phyloP scores from a whole-genome alignment of 1,140 invertebrate species.

The Lordiphosa clarofinis region DNA sequence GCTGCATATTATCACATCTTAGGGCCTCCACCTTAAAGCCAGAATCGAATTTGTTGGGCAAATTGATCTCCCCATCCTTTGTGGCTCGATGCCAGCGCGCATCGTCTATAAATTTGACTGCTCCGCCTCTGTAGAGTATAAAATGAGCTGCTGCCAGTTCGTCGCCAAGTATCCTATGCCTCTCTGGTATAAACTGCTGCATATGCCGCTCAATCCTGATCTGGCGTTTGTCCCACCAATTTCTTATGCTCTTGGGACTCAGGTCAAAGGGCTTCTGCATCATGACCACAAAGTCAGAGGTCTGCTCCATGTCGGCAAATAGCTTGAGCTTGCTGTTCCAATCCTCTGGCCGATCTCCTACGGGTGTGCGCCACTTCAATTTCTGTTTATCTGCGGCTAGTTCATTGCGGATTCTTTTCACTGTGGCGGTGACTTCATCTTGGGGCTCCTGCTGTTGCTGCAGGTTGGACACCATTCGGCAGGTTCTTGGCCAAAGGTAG shows the following conservation, averaged over 20 bases:
- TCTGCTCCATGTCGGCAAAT: constrained; percentile 79
- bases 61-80: constrained; percentile 79
- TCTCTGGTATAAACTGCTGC: constrained; percentile 80
- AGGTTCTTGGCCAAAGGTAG: background rate
- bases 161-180: constrained; percentile 82
- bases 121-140: constrained; percentile 84
- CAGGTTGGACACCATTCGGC: constrained; percentile 25
- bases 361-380: constrained; percentile 79
- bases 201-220: constrained; percentile 62
- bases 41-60: constrained; percentile 82
- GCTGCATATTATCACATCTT: constrained; percentile 83
- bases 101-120: constrained; percentile 82
- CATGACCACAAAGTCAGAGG: constrained; percentile 75
- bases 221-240: constrained; percentile 80
- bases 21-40: constrained; percentile 84
- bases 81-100: constrained; percentile 82
- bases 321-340: constrained; percentile 79
- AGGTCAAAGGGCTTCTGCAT: constrained; percentile 81
- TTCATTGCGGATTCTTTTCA: constrained; percentile 58
- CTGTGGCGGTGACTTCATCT: constrained; percentile 49
- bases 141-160: constrained; percentile 89
- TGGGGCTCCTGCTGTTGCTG: constrained; percentile 15
- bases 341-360: constrained; percentile 76
- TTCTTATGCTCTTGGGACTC: constrained; percentile 68
- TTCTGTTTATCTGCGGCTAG: constrained; percentile 72